Evolutionary conservation across 1,140 invertebrate genomes (phyloP).

Genomic region (Cherax destructor): DNA sequence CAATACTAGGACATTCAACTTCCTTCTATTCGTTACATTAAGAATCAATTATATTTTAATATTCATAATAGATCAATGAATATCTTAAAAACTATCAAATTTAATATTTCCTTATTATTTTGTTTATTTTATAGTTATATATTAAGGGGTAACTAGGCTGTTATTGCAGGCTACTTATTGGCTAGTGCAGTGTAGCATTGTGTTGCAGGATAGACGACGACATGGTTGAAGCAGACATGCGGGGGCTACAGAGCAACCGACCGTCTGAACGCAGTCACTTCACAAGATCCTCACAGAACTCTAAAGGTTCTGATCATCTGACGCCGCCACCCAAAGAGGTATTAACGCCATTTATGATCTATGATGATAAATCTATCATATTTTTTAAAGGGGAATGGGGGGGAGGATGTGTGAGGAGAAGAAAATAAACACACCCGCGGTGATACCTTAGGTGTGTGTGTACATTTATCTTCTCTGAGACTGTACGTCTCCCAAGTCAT

Average conservation of each 20-base stretch:
- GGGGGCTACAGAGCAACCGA: constrained; percentile 37
- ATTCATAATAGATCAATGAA: too few species aligned
- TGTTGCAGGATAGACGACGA: constrained; percentile 55
- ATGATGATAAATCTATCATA: not conserved
- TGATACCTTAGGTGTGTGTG: not conserved
- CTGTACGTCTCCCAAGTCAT: too few species aligned
- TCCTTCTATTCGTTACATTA: too few species aligned
- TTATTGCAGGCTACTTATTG: too few species aligned
- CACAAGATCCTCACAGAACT: constrained; percentile 55
- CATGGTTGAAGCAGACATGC: constrained; percentile 54
- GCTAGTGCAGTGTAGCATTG: not conserved
- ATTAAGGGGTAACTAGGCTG: too few species aligned
- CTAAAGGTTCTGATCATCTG: constrained; percentile 52
- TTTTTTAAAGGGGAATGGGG: not conserved
- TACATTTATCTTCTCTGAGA: not conserved
- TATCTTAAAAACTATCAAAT: too few species aligned
- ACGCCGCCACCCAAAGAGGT: constrained; percentile 47
- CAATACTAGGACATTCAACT: too few species aligned
- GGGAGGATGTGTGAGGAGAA: not conserved
- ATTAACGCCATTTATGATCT: not conserved
- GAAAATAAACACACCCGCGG: too few species aligned
- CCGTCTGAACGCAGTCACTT: constrained; percentile 42
- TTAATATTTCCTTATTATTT: too few species aligned
- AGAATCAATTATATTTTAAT: too few species aligned
- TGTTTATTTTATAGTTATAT: too few species aligned